Evolutionary conservation across 2,797 vertebrate species (phyloP), one percentile per base, ranked within the genome.

Genomic region (Tiaroga cobitis): DNA sequence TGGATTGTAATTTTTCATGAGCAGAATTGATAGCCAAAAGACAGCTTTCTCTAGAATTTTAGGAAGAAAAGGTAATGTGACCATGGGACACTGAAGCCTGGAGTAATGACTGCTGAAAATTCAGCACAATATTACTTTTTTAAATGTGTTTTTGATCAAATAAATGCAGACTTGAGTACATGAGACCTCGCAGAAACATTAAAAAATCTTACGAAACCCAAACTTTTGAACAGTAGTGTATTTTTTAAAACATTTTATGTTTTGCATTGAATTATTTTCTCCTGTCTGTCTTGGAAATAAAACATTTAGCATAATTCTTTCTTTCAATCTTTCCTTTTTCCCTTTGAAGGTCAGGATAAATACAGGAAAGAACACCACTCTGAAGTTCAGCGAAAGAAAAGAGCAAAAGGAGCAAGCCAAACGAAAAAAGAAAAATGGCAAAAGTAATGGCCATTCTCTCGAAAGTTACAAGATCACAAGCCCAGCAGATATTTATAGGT

Each of bases 311-410:
- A 18, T 77, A 26, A 26, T 59, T 46, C 1, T 21, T 46, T n/a
- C 5, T 34, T 70, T 56, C 24, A 15, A 19, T 63, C 56, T 81
- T 26, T 5, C 13, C 37, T 67, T 32, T 67, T 46, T 6, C 0
- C 49, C 32, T 72, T 77, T 91, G 87, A 91, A 99, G 98, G 97
- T 99, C 87, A 96, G 98, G 91, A 99, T 99, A 94, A 99, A 99
- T 94, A 99, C 98, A 21, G 97, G 97, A 63, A 99, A 97, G 94
- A 99, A 99, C 93, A 99, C 98, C 69, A 99, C 93, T 3, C 92
- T 99, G 87, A 99, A 99, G 95, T 99, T 97, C 92, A 99, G 98
- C 10, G 97, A 99, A 88, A 96, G 96, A 90, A 99, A 98, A 91
- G 98, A 99, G 88, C 97, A 98, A 91, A 99, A 98, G 90, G 97